Base-by-base conservation (phyloP, 2,888 invertebrate genomes). In the Euspilapteryx auroguttella region DNA sequence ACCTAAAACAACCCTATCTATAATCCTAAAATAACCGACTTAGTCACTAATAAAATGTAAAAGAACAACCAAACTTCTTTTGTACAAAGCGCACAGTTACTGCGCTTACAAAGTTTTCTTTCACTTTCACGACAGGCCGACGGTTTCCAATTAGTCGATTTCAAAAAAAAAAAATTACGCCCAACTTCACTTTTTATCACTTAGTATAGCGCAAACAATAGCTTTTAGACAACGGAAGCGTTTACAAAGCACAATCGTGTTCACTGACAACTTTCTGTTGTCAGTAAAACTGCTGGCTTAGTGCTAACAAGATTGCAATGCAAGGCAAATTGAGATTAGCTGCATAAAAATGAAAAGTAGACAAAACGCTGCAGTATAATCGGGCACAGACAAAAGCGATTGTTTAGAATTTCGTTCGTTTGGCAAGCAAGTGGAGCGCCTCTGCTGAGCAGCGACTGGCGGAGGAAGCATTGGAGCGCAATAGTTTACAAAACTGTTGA, bases 121-220 rank as follows among this genome's bases (percentile, higher is more conserved):
- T 44, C 38, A 37, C 36, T 62, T 62, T 62, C 52, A 59, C 50
- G 52, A 53, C 47, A 40, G 44, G 36, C 40, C 38, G 38, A 49
- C 47, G 47, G 49, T 50, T 44, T 39, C 44, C 48, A 55, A 53
- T 52, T 49, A n/a, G n/a, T n/a, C n/a, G 47, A 49, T 47, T 41
- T 49, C 52, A 49, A 55, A 48, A 44, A 42, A 37, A 42, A 46
- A 41, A 41, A n/a, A n/a, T n/a, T n/a, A n/a, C n/a, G 46, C 41
- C 34, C 31, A 36, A 43, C 40, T 46, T 45, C 39, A 42, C 40
- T 36, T 42, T 44, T 52, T 42, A 47, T 47, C 50, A 49, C 44
- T 52, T 54, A 53, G 55, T 55, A n/a, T n/a, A n/a, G 49, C 43
- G 46, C 50, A 50, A 56, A 57, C 58, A 58, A 58, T 54, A 45